Evolutionary conservation across 2,888 invertebrate genomes (phyloP).

Genomic region (Drosophila ustulata): DNA sequence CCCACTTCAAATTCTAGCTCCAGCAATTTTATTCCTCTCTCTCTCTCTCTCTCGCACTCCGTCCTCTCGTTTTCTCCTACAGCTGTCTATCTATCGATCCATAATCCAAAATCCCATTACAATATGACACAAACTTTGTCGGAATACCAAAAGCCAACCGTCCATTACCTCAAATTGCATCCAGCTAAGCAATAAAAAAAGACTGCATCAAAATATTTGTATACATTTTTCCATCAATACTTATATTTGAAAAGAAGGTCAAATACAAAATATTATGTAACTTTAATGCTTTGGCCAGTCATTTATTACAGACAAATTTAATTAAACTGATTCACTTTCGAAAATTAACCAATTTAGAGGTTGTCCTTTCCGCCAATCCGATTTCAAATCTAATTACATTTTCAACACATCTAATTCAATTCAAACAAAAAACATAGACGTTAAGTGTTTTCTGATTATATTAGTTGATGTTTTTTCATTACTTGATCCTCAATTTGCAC

Average conservation of each 20-base stretch:
- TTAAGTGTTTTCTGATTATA: conserved; percentile 8
- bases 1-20: conserved; percentile 30
- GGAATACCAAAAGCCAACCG: neutral
- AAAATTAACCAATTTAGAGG: neutral
- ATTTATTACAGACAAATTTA: neutral
- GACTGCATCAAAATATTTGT: neutral
- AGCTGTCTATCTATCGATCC: conserved; percentile 3
- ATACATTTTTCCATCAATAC: neutral
- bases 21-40: neutral
- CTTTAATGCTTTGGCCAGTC: neutral
- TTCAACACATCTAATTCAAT: neutral
- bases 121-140: conserved; percentile 10
- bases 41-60: neutral
- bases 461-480: conserved; percentile 10
- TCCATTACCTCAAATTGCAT: conserved; percentile 15
- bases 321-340: neutral
- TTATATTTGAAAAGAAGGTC: neutral
- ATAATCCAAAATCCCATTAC: conserved; percentile 9
- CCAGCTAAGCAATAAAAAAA: conserved; percentile 3
- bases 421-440: conserved; percentile 26
- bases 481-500: conserved; percentile 28
- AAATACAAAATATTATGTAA: neutral
- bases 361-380: neutral
- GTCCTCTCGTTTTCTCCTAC: no score
- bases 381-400: conserved; percentile 1